Conservation (phyloP, 2,888 invertebrate genomes). For the Stegophylla sp. region DNA sequence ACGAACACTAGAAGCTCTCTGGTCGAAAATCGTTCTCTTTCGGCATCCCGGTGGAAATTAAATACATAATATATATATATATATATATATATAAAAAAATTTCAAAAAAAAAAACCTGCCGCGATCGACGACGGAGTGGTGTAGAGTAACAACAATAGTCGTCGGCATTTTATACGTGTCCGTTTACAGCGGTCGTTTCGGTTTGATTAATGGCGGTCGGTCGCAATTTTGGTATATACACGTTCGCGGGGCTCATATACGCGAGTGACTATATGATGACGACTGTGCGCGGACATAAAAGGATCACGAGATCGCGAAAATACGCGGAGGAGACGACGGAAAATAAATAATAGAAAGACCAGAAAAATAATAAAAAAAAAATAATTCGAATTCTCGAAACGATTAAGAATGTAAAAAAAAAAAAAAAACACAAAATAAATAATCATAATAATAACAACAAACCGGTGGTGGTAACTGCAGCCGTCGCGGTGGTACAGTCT, state of each 20-base stretch:
- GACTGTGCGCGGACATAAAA: constrained; percentile 46
- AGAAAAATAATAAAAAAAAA: background rate
- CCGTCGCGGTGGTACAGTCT: constrained; percentile 32
- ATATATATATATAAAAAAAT: background rate
- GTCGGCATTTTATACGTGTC: constrained; percentile 49
- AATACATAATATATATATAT: constrained; percentile 5
- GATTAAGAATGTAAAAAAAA: constrained; percentile 18
- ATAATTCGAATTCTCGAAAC: constrained; percentile 45
- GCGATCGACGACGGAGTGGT: constrained; percentile 26
- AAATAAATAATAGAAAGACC: background rate
- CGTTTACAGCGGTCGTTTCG: constrained; percentile 51
- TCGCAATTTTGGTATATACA: constrained; percentile 33
- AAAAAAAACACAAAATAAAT: background rate
- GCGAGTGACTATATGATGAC: constrained; percentile 35
- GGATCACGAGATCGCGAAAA: constrained; percentile 43
- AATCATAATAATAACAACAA: background rate
- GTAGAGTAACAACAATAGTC: constrained; percentile 54
- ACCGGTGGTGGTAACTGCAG: background rate
- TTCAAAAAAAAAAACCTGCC: constrained; percentile 29
- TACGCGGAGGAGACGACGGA: constrained; percentile 28
- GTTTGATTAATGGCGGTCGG: constrained; percentile 53
- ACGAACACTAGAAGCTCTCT: constrained; percentile 13
- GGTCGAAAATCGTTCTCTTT: constrained; percentile 43
- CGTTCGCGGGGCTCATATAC: background rate
- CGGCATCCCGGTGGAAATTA: constrained; percentile 45